A percentile compares a stretch with the other conserved stretches of the same genome.
Evolutionary conservation across 2,797 vertebrate species (phyloP).

Genomic region (Sebastes trivittatus): DNA sequence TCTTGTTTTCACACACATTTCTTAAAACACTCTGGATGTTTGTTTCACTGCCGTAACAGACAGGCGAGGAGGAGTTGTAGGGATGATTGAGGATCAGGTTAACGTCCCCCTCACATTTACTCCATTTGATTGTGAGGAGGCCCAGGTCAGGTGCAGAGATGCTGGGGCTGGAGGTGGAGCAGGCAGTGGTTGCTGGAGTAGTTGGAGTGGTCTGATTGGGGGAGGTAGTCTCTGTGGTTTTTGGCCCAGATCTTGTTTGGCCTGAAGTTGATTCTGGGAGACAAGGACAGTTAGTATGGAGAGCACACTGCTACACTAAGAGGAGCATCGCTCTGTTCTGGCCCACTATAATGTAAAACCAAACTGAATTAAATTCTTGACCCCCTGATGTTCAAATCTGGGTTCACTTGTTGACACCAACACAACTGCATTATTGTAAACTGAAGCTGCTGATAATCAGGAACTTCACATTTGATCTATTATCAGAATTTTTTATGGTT

Average conservation of each 20-base stretch:
- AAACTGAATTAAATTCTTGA: neutral
- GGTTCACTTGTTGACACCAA: neutral
- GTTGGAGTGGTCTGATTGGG: fast-evolving
- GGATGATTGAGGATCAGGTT: fast-evolving
- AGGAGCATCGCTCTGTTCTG: neutral
- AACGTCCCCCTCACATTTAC: slow-evolving; percentile 37
- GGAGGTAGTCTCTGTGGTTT: fast-evolving
- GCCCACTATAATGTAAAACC: neutral
- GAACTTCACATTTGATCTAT: neutral
- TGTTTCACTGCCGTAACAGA: fast-evolving
- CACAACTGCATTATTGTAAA: neutral
- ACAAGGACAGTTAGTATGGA: neutral
- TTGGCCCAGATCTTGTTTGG: fast-evolving
- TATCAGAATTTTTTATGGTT: neutral
- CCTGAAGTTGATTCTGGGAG: neutral
- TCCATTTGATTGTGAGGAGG: neutral
- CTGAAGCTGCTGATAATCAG: neutral
- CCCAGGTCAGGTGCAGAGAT: fast-evolving
- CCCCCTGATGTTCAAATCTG: neutral
- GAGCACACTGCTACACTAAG: neutral
- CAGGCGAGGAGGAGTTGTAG: fast-evolving
- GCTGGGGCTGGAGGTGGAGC: fast-evolving
- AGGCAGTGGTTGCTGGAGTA: fast-evolving
- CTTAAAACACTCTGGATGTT: fast-evolving
- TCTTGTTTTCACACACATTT: slow-evolving; percentile 38